Base-by-base conservation (phyloP, 1,140 invertebrate genomes). In the Drosophila tsacasi region DNA sequence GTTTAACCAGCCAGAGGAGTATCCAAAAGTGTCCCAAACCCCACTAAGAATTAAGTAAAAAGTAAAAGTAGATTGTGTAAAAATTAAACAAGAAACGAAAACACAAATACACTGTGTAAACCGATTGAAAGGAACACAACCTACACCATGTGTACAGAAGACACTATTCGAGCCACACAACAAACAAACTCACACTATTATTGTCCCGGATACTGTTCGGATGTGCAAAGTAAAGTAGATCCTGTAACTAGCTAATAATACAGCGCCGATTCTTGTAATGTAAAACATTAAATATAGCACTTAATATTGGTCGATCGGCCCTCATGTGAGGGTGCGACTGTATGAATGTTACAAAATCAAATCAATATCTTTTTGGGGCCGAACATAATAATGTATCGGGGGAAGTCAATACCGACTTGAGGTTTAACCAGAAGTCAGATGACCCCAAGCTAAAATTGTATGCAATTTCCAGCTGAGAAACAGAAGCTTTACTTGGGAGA, bases 21-120 rank as follows among this genome's bases (percentile, higher is more conserved):
- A 32, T 30, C 25, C 2, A 50, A 52, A n/a, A 52, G 47, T 27
- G 50, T 37, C 39, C 62, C 54, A 10, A 44, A 58, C 50, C 25
- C 54, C 49, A 60, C 23, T 72, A 80, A 61, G 10, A 40, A 73
- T 52, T 83, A 86, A 86, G 83, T 62, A 40, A 65, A 86, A 89
- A 80, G 82, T 89, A 49, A 57, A 76, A 79, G 35, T 40, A 30
- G 42, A 79, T 63, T 71, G 67, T 86, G 79, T 85, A 86, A 67
- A 79, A 79, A 76, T 64, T 76, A 69, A 85, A 72, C 42, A 42
- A 49, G n/a, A 52, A 68, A 35, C n/a, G 9, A 19, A 17, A 47
- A 58, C 37, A n/a, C 5, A 23, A 30, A 25, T 10, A 21, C 23
- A 49, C 32, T 37, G 63, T 49, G 58, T 42, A 35, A 65, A 32